Evolutionary conservation across 2,888 invertebrate genomes (phyloP).

Genomic region (Cosmia trapezina): DNA sequence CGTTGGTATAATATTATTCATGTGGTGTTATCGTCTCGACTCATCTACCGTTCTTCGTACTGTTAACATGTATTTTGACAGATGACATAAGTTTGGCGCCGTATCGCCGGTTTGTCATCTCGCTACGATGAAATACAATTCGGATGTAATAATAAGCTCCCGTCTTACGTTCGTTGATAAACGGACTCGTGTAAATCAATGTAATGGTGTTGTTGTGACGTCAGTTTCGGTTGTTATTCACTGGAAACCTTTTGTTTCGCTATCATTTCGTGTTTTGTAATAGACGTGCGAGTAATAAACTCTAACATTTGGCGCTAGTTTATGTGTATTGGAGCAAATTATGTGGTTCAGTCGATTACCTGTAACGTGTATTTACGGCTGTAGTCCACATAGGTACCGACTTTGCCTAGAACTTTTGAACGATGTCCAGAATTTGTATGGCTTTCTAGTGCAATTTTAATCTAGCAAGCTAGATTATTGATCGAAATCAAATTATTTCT

Average conservation of each 20-base stretch:
- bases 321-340: constrained; percentile 22
- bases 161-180: constrained; percentile 87
- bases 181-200: constrained; percentile 82
- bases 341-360: constrained; percentile 22
- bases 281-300: constrained; percentile 33
- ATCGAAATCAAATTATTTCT: background rate
- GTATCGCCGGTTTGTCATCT: constrained; percentile 86
- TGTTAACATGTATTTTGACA: constrained; percentile 91
- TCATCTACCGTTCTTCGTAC: constrained; percentile 80
- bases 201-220: constrained; percentile 75
- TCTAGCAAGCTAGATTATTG: background rate
- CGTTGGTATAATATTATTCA: constrained; percentile 82
- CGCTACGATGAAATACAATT: constrained; percentile 86
- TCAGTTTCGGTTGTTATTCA: constrained; percentile 54
- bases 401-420: constrained; percentile 6
- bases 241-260: constrained; percentile 58
- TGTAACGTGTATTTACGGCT: background rate
- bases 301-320: constrained; percentile 14
- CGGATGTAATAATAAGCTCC: constrained; percentile 89
- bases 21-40: constrained; percentile 74
- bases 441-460: background rate
- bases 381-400: background rate
- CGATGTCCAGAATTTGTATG: background rate
- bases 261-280: constrained; percentile 52
- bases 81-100: constrained; percentile 89